phyloP scores from a whole-genome alignment of 2,113 vertebrate genomes.

The Trochalopteron elliotii region DNA sequence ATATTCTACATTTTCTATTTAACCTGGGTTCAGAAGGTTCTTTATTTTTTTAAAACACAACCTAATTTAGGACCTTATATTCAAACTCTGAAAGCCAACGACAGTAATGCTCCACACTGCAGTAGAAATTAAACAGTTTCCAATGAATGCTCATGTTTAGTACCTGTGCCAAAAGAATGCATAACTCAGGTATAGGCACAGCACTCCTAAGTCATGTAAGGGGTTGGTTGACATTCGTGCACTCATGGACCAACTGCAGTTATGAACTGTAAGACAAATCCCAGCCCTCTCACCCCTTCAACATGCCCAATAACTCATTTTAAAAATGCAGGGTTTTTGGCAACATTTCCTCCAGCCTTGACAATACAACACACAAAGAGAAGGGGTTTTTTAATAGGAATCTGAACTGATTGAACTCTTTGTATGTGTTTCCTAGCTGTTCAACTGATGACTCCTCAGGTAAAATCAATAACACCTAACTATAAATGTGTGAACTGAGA shows the following conservation, averaged over 20 bases:
- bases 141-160: not conserved
- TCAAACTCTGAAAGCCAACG: not conserved
- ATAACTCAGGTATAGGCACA: not conserved
- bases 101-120: not conserved
- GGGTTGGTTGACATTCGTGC: not conserved
- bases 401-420: not conserved
- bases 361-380: not conserved
- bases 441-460: not conserved
- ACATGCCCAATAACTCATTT: not conserved
- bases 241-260: not conserved
- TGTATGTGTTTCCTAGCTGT: not conserved
- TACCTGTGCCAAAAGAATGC: not conserved
- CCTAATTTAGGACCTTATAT: not conserved
- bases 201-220: not conserved
- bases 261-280: not conserved
- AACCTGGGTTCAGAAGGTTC: not conserved
- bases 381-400: not conserved
- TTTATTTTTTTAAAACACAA: not conserved
- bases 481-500: not conserved
- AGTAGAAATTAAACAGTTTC: not conserved
- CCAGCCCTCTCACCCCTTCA: not conserved
- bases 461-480: not conserved
- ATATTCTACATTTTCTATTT: not conserved
- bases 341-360: constrained; percentile 14
- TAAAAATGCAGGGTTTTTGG: not conserved